Conservation (phyloP, 35 echinoderm and acorn worm species). For the Patiria miniata region DNA sequence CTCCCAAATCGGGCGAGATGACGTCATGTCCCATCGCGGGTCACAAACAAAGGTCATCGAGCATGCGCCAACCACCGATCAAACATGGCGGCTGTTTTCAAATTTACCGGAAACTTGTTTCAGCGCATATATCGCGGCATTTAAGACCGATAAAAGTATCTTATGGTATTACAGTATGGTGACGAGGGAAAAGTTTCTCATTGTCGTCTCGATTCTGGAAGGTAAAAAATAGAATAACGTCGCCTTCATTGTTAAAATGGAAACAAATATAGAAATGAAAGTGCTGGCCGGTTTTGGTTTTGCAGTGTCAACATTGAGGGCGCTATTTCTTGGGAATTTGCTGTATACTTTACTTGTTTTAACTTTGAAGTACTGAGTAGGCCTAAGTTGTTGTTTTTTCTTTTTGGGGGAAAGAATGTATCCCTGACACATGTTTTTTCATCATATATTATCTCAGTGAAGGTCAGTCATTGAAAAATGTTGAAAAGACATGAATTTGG, state of each 20-base stretch:
- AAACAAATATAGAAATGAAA: neutral
- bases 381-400: too few species aligned
- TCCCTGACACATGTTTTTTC: too few species aligned
- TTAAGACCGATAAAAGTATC: neutral
- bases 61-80: neutral
- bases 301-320: neutral
- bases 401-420: too few species aligned
- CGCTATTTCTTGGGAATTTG: slow-evolving; percentile 8
- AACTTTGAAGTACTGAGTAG: too few species aligned
- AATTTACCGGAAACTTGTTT: neutral
- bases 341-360: too few species aligned
- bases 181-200: slow-evolving; percentile 59
- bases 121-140: neutral
- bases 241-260: neutral
- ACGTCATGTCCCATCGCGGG: slow-evolving; percentile 56
- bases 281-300: too few species aligned
- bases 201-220: slow-evolving; percentile 74
- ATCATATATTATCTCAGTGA: too few species aligned
- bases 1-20: slow-evolving; percentile 50
- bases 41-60: neutral
- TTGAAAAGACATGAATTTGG: too few species aligned
- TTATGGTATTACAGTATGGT: slow-evolving; percentile 40
- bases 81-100: slow-evolving; percentile 79
- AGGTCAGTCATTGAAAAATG: too few species aligned
- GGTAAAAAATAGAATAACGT: slow-evolving; percentile 49